phyloP scores from a whole-genome alignment of 2,888 invertebrate species.

The Thera obeliscata region DNA sequence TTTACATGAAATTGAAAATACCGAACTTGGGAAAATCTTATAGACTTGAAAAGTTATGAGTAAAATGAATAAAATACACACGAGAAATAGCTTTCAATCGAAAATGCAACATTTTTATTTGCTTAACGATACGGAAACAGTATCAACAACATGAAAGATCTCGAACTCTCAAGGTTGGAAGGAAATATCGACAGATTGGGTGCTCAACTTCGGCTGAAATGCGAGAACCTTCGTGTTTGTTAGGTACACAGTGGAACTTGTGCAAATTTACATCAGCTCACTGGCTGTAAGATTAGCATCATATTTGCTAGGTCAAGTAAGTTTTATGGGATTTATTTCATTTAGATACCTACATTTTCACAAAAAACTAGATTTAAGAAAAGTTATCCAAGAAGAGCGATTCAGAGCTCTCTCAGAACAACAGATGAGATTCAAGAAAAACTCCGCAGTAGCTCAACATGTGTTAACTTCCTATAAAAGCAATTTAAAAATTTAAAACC shows the following conservation, averaged over 20 bases:
- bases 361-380: not conserved
- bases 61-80: too few species aligned
- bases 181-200: slow-evolving; percentile 53
- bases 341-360: not conserved
- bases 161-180: slow-evolving; percentile 30
- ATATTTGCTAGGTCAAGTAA: slow-evolving; percentile 62
- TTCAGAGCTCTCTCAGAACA: too few species aligned
- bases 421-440: too few species aligned
- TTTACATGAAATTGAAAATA: not conserved
- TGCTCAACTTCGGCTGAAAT: slow-evolving; percentile 63
- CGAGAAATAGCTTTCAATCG: too few species aligned
- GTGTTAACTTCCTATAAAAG: not conserved
- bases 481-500: not conserved
- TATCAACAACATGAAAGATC: slow-evolving; percentile 24
- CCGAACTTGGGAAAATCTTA: too few species aligned
- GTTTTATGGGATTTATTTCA: slow-evolving; percentile 31
- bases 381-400: too few species aligned
- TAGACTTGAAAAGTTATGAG: too few species aligned
- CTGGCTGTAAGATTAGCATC: slow-evolving; percentile 65
- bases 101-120: not conserved
- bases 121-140: slow-evolving; percentile 5
- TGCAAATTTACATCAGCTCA: slow-evolving; percentile 63
- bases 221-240: slow-evolving; percentile 57
- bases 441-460: not conserved
- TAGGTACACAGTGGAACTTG: slow-evolving; percentile 62